Conservation (phyloP, 1,140 invertebrate genomes). For the Papilio machaon region DNA sequence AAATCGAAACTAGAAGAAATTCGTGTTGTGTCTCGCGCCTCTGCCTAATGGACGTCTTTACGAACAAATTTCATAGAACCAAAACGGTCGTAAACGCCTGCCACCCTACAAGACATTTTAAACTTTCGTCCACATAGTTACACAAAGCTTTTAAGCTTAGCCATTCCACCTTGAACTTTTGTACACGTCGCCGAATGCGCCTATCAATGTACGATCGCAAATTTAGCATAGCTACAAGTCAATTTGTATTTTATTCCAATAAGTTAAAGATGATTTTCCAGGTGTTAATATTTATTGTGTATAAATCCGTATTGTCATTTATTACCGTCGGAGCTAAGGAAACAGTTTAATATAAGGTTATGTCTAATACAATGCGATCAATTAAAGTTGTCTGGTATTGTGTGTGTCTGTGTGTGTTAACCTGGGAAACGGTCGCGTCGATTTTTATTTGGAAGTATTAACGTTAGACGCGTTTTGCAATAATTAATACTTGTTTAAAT, state of each 20-base stretch:
- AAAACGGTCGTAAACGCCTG: constrained; percentile 46
- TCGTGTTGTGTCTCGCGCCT: constrained; percentile 55
- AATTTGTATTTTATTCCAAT: constrained; percentile 48
- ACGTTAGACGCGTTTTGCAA: neutral
- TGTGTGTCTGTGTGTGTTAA: constrained; percentile 41
- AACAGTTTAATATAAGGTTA: constrained; percentile 68
- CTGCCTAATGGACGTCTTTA: constrained; percentile 62
- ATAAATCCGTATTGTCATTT: constrained; percentile 70
- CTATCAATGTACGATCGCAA: constrained; percentile 69
- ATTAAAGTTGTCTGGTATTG: constrained; percentile 51
- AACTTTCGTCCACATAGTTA: constrained; percentile 44
- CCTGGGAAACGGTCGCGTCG: constrained; percentile 35
- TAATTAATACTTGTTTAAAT: neutral
- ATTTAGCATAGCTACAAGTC: constrained; percentile 45
- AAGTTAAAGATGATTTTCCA: constrained; percentile 48
- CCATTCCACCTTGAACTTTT: constrained; percentile 57
- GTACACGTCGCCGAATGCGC: constrained; percentile 55
- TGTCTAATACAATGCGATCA: constrained; percentile 60
- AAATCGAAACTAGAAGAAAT: constrained; percentile 42
- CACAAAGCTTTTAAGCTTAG: constrained; percentile 49
- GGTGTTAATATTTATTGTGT: constrained; percentile 37
- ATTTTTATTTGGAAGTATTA: constrained; percentile 36
- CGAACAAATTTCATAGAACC: constrained; percentile 46
- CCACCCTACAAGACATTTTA: constrained; percentile 44
- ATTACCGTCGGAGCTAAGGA: constrained; percentile 62